These are phyloP conservation scores for Nothoprocta perdicaria DNA, from an alignment of 2,113 vertebrate genomes.

Conservation along the genomic window DNA sequence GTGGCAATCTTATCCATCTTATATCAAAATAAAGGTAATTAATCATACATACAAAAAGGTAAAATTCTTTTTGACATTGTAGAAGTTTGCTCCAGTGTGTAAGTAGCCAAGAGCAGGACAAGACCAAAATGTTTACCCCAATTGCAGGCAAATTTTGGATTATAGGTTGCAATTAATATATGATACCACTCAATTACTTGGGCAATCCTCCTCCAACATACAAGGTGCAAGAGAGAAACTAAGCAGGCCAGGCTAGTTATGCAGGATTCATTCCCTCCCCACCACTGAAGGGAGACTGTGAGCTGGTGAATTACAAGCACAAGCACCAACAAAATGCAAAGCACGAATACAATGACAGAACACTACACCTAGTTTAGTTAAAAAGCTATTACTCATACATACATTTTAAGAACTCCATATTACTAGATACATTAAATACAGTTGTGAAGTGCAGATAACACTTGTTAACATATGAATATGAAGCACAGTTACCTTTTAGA, in stretches of 20 bases:
- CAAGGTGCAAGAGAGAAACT: background rate
- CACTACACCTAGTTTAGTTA: slow-evolving; percentile 5
- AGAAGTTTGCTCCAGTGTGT: background rate
- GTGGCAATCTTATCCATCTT: background rate
- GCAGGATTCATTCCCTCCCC: slow-evolving; percentile 14
- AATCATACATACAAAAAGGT: background rate
- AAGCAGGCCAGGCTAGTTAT: slow-evolving; percentile 62
- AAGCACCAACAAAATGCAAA: background rate
- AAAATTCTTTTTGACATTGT: background rate
- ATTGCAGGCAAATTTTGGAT: background rate
- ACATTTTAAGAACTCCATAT: slow-evolving; percentile 21
- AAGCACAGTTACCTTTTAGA: slow-evolving; percentile 93
- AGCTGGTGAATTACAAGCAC: background rate
- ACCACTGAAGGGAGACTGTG: slow-evolving; percentile 33
- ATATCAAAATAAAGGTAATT: background rate
- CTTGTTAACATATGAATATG: slow-evolving; percentile 70
- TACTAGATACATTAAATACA: slow-evolving; percentile 30
- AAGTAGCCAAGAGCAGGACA: background rate
- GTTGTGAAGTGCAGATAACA: slow-evolving; percentile 55
- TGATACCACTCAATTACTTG: background rate
- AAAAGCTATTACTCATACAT: background rate
- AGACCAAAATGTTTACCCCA: background rate
- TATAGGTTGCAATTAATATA: background rate
- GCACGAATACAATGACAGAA: background rate
- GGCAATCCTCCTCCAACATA: background rate